Evolutionary conservation across 92 coral and sea anemone species (phyloP).

Genomic region (Zoanthus sociatus): DNA sequence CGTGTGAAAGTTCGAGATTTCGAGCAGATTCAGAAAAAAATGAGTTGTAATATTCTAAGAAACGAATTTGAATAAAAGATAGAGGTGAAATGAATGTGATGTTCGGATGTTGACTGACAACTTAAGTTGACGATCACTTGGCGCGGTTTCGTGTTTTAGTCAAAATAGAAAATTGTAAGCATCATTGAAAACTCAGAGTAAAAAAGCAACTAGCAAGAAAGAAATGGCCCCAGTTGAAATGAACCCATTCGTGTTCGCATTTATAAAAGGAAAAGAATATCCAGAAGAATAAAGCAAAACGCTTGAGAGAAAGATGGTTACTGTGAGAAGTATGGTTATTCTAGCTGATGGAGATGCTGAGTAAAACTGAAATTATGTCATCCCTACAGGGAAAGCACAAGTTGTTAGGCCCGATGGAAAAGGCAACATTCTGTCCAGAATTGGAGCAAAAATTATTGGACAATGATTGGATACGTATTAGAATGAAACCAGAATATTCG

Average conservation of each 20-base stretch:
- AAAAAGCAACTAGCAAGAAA: conserved; percentile 49
- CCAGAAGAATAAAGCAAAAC: conserved; percentile 35
- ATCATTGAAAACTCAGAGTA: conserved; percentile 32
- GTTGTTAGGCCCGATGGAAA: conserved; percentile 46
- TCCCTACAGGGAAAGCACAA: conserved; percentile 54
- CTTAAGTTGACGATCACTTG: too few relatives aligned
- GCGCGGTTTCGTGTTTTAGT: background rate
- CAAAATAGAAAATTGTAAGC: conserved; percentile 39
- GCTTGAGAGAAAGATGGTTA: conserved; percentile 33
- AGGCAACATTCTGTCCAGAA: conserved; percentile 48
- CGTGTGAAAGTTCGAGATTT: too few relatives aligned
- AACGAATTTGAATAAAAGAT: too few relatives aligned
- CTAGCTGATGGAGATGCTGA: conserved; percentile 48
- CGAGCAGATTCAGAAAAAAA: too few relatives aligned
- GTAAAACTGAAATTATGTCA: conserved; percentile 43
- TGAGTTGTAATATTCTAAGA: too few relatives aligned
- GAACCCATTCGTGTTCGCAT: conserved; percentile 43
- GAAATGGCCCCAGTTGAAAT: conserved; percentile 22
- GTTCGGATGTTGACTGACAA: too few relatives aligned
- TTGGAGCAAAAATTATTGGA: conserved; percentile 43
- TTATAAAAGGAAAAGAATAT: conserved; percentile 33
- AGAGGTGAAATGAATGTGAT: too few relatives aligned
- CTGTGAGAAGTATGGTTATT: conserved; percentile 34
- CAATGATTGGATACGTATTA: conserved; percentile 60
- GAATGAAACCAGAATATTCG: conserved; percentile 43